Evolutionary conservation across 2,888 invertebrate genomes (phyloP), one percentile per base, ranked within the genome.

Genomic region (Acrobeloides nanus): DNA sequence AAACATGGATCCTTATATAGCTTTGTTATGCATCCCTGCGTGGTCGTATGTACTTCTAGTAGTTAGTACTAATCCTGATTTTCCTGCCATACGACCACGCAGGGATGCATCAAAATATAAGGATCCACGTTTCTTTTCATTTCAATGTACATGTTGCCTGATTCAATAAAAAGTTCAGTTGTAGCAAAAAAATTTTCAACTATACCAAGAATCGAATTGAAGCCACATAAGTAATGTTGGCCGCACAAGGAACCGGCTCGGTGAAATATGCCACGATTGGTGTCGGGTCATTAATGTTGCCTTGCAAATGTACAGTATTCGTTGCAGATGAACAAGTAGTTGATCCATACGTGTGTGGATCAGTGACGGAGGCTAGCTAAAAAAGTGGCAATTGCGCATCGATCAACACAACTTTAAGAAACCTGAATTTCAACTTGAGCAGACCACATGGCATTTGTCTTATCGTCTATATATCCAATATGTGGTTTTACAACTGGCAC

Each of bases 381-480:
- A 53, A 24, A 18, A 35, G 15, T 4, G 18, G 15, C 20, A 10
- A 6, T 20, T 49, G 3, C 15, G 15, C 10, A 48, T 20, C 48
- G 31, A 35, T n/a, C 32, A 15, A n/a, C 2, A 17, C n/a, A 23
- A 50, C 17, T 10, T 20, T 15, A 15, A 17, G 37, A 12, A 34
- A 53, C 55, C 54, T 51, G 51, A 20, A 53, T 57, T 25, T 53
- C 53, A 12, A 56, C 55, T 20, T 62, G 53, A 20, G 50, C 47
- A 25, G 47, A 38, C 57, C 57, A 53, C 26, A 35, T 38, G 38
- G 25, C 45, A 23, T 40, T 33, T 25, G 43, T 15, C 10, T 46
- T 38, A 23, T 58, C 46, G 33, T 55, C 54, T 27, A 40, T 49
- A 29, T 52, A 50, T 18, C 37, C 40, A 27, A 50, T 55, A 33